These are phyloP conservation scores for Phorcus lineatus DNA, from an alignment of 2,888 invertebrate genomes.

Conservation along the genomic window DNA sequence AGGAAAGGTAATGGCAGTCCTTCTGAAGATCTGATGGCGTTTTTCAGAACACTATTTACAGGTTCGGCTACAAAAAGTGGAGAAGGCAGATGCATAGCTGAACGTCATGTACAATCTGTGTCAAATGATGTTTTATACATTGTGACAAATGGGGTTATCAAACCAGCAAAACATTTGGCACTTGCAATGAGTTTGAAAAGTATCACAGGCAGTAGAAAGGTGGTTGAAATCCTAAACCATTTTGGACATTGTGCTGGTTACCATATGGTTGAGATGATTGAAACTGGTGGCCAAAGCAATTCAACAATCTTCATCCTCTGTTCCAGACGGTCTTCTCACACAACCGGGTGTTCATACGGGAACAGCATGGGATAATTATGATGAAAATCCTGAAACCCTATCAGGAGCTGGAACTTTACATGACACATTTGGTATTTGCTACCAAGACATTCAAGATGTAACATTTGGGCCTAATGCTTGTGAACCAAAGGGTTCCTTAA, in stretches of 20 bases:
- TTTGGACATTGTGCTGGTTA: constrained; percentile 37
- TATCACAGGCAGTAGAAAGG: constrained; percentile 31
- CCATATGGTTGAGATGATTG: constrained; percentile 33
- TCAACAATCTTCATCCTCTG: neutral
- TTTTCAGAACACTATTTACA: too few species aligned
- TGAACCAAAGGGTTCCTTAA: neutral
- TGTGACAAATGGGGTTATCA: constrained; percentile 25
- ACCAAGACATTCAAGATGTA: constrained; percentile 17
- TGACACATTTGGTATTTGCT: constrained; percentile 40
- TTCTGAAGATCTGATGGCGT: too few species aligned
- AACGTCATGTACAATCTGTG: constrained; percentile 14
- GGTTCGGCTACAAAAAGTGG: neutral
- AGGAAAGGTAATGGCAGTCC: neutral
- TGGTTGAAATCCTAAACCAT: constrained; percentile 28
- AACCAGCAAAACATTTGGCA: constrained; percentile 39
- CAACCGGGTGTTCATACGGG: constrained; percentile 28
- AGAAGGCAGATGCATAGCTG: neutral
- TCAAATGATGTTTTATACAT: constrained; percentile 26
- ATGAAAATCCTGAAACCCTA: constrained; percentile 39
- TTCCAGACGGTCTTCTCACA: constrained; percentile 29
- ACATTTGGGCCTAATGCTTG: neutral
- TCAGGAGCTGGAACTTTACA: constrained; percentile 38
- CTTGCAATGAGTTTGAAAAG: constrained; percentile 31
- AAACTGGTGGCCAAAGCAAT: constrained; percentile 36
- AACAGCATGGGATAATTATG: constrained; percentile 42